Percentiles rank a stretch among this genome's conserved stretches.
Evolutionary conservation across 2,888 invertebrate species (phyloP).

Genomic region (Eilema caniola): DNA sequence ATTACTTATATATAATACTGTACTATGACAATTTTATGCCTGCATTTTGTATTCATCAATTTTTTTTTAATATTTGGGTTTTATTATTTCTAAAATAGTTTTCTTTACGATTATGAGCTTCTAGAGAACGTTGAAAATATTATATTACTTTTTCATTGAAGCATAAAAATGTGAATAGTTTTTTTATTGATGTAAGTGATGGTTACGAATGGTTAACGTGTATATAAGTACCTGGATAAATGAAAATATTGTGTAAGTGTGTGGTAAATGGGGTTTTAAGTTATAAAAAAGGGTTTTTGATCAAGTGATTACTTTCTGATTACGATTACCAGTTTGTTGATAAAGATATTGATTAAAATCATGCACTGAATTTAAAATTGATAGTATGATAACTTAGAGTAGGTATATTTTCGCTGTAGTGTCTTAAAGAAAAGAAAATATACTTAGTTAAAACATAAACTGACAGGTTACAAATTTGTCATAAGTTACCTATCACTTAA

Average conservation of each 20-base stretch:
- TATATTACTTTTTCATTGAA: constrained; percentile 29
- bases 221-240: constrained; percentile 11
- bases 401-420: no score
- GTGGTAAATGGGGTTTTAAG: constrained; percentile 5
- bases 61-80: constrained; percentile 32
- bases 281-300: background rate
- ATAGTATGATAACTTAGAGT: background rate
- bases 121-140: constrained; percentile 21
- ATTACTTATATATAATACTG: constrained; percentile 4
- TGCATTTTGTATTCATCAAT: constrained; percentile 31
- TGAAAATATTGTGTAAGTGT: constrained; percentile 11
- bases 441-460: no score
- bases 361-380: background rate
- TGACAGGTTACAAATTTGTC: no score
- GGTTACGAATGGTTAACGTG: constrained; percentile 9
- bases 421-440: no score
- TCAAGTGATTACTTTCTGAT: background rate
- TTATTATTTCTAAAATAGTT: constrained; percentile 25
- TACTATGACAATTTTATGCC: constrained; percentile 16
- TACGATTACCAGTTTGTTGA: background rate
- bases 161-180: constrained; percentile 26
- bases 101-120: constrained; percentile 40
- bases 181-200: constrained; percentile 17
- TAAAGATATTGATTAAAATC: background rate
- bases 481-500: no score